Conservation (phyloP, 2,113 vertebrate genomes). For the Gracilinanus agilis region DNA sequence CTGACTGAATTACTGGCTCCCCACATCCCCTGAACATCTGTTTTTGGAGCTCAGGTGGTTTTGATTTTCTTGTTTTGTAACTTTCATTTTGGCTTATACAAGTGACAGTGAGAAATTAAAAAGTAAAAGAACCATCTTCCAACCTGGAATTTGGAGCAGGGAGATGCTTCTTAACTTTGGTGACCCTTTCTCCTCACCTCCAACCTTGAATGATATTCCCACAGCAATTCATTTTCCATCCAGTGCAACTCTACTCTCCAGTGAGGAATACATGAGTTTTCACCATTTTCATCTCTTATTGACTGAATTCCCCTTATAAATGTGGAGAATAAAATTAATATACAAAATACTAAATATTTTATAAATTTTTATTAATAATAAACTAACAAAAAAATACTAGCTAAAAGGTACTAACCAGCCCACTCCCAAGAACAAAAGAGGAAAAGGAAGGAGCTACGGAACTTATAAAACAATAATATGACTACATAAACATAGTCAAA, state of each 20-base stretch:
- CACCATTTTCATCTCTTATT: neutral
- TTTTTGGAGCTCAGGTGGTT: neutral
- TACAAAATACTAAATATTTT: too few relatives aligned
- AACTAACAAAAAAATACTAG: too few relatives aligned
- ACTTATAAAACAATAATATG: too few relatives aligned
- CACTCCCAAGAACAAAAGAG: too few relatives aligned
- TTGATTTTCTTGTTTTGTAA: neutral
- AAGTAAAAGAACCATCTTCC: neutral
- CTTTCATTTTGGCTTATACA: neutral
- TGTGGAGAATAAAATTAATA: too few relatives aligned
- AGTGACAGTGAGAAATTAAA: neutral
- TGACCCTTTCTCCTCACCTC: neutral
- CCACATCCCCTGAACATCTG: neutral
- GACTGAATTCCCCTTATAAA: too few relatives aligned
- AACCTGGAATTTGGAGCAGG: neutral
- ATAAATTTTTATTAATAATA: too few relatives aligned
- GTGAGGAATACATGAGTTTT: neutral
- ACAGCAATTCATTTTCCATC: neutral
- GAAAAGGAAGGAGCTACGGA: too few relatives aligned
- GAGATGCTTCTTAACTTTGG: neutral
- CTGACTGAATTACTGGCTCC: neutral
- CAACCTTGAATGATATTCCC: neutral
- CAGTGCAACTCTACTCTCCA: neutral
- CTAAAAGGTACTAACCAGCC: too few relatives aligned
- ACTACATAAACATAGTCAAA: too few relatives aligned